phyloP scores from a whole-genome alignment of 2,888 invertebrate species.

The Acanthosepion esculentum region DNA sequence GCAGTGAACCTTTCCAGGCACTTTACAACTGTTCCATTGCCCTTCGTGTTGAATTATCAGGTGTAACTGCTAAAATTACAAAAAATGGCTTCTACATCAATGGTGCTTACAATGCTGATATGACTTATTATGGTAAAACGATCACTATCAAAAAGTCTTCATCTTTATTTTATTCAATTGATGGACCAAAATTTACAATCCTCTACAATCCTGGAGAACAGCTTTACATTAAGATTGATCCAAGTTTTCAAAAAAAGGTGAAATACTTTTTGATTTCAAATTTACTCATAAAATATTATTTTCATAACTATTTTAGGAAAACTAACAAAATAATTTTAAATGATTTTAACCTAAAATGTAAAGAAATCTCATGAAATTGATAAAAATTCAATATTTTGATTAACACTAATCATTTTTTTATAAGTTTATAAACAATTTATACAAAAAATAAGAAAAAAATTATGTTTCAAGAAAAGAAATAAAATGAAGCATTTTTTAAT shows the following conservation, averaged over 20 bases:
- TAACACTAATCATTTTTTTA: no score
- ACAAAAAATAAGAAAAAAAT: no score
- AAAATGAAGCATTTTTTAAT: no score
- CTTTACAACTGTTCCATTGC: background rate
- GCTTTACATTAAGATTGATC: slow-evolving; percentile 24
- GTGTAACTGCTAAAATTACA: background rate
- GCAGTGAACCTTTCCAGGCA: background rate
- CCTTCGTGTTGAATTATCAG: slow-evolving; percentile 14
- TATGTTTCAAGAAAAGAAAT: no score
- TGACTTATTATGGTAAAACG: background rate
- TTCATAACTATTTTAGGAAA: no score
- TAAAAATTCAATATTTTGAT: no score
- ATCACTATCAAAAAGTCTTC: background rate
- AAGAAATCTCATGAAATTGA: no score
- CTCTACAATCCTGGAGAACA: slow-evolving; percentile 25
- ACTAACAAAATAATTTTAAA: no score
- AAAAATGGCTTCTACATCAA: slow-evolving; percentile 15
- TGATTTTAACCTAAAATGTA: no score
- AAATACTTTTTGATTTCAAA: background rate
- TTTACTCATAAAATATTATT: no score
- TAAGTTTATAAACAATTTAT: no score
- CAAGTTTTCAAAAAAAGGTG: background rate
- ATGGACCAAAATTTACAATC: slow-evolving; percentile 36
- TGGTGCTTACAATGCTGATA: background rate
- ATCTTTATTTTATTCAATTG: slow-evolving; percentile 34